Evolutionary conservation across 2,888 invertebrate species (phyloP).

Genomic region (Acanthacorydalis orientalis): DNA sequence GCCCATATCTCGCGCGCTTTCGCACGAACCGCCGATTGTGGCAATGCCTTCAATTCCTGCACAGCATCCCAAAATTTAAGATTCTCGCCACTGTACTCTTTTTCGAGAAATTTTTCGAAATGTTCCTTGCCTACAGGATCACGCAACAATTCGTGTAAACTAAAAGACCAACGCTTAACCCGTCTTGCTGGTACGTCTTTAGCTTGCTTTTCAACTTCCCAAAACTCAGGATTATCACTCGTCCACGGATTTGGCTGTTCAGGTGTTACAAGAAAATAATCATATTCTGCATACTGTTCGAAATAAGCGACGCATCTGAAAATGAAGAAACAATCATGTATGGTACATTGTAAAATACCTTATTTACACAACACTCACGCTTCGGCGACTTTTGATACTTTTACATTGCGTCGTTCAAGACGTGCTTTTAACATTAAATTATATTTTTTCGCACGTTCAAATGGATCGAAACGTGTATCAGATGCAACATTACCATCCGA

Average conservation of each 20-base stretch:
- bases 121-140: slow-evolving; percentile 95
- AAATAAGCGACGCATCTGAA: slow-evolving; percentile 72
- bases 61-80: slow-evolving; percentile 94
- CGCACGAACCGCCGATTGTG: slow-evolving; percentile 66
- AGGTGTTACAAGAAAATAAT: slow-evolving; percentile 81
- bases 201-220: slow-evolving; percentile 90
- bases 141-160: slow-evolving; percentile 80
- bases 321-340: slow-evolving; percentile 7
- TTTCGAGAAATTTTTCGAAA: slow-evolving; percentile 88
- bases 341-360: not conserved
- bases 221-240: slow-evolving; percentile 85
- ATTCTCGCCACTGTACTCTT: slow-evolving; percentile 98
- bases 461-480: slow-evolving; percentile 25
- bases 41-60: slow-evolving; percentile 77
- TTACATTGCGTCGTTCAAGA: slow-evolving; percentile 73
- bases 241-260: slow-evolving; percentile 97
- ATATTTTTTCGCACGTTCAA: slow-evolving; percentile 40
- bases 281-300: slow-evolving; percentile 93
- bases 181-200: slow-evolving; percentile 86
- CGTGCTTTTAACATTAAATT: slow-evolving; percentile 58
- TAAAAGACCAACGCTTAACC: slow-evolving; percentile 95
- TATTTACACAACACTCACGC: slow-evolving; percentile 45
- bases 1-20: slow-evolving; percentile 79
- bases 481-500: slow-evolving; percentile 27
- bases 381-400: slow-evolving; percentile 87